Percentiles rank a stretch among this genome's conserved stretches.
These are phyloP conservation scores for Scophthalmus maximus DNA, from an alignment of 2,113 vertebrate species.

Conservation along the genomic window DNA sequence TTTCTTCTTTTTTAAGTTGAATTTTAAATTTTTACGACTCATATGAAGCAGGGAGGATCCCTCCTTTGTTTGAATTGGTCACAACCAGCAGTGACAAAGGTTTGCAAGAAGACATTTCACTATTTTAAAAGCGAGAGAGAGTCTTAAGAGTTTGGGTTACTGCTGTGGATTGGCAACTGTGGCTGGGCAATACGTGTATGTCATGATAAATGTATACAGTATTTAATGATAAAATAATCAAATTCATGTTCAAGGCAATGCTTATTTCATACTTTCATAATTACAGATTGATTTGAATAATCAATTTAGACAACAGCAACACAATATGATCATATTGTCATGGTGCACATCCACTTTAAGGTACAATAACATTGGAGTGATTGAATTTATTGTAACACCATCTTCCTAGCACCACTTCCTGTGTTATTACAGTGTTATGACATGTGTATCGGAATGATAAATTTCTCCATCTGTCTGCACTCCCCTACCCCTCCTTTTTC, in stretches of 20 bases:
- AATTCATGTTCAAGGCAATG: not conserved
- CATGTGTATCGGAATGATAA: slow-evolving; percentile 13
- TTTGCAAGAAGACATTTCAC: no score
- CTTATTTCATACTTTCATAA: not conserved
- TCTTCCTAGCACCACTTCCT: not conserved
- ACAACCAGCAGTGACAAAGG: no score
- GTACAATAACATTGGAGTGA: not conserved
- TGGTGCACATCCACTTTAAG: not conserved
- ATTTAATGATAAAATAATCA: not conserved
- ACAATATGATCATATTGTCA: not conserved
- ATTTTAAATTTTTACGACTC: no score
- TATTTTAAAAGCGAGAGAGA: no score
- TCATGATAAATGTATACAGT: no score
- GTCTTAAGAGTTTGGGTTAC: no score
- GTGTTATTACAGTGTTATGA: not conserved
- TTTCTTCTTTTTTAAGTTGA: no score
- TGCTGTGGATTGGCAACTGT: no score
- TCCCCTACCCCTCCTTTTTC: not conserved
- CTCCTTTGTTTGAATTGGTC: no score
- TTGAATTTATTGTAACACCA: not conserved
- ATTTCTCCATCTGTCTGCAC: not conserved
- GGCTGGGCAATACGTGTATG: no score
- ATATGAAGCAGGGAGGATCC: no score
- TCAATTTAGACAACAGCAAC: not conserved
- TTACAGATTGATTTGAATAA: not conserved